Percentiles rank a stretch among this genome's conserved stretches.
Evolutionary conservation across 2,113 vertebrate species (phyloP).

Genomic region (Chiloscyllium plagiosum): DNA sequence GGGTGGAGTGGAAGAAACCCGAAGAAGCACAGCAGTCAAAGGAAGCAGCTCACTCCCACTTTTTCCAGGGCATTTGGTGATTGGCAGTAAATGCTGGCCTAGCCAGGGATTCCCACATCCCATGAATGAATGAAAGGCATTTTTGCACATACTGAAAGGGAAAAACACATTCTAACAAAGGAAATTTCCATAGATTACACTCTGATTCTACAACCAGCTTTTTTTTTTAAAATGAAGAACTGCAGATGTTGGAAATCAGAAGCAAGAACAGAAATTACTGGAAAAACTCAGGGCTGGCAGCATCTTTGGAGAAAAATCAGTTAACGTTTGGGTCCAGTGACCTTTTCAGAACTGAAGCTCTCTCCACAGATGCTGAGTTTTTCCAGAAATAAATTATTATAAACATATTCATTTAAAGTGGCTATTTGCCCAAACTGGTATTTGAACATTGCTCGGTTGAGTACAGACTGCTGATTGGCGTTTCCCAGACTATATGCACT

Average conservation of each 20-base stretch:
- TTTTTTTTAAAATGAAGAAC: too few species aligned
- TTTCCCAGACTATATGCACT: neutral
- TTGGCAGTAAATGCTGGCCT: neutral
- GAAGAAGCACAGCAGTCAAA: neutral
- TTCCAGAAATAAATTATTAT: neutral
- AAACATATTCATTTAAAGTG: neutral
- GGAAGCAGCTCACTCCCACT: neutral
- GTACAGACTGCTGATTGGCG: neutral
- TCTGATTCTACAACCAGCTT: neutral
- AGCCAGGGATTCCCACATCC: neutral
- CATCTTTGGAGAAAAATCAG: too few species aligned
- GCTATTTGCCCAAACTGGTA: neutral
- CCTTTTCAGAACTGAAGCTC: too few species aligned
- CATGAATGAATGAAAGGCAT: neutral
- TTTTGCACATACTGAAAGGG: neutral
- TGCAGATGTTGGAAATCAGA: too few species aligned
- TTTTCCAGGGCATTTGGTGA: neutral
- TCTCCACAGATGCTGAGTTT: too few species aligned
- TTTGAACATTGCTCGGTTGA: neutral
- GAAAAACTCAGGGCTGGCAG: too few species aligned
- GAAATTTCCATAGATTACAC: neutral
- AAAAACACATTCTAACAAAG: neutral
- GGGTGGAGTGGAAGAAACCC: neutral
- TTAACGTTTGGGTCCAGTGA: too few species aligned
- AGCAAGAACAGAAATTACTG: too few species aligned